phyloP scores from a whole-genome alignment of 2,888 invertebrate species.

The Galerucella pusilla region DNA sequence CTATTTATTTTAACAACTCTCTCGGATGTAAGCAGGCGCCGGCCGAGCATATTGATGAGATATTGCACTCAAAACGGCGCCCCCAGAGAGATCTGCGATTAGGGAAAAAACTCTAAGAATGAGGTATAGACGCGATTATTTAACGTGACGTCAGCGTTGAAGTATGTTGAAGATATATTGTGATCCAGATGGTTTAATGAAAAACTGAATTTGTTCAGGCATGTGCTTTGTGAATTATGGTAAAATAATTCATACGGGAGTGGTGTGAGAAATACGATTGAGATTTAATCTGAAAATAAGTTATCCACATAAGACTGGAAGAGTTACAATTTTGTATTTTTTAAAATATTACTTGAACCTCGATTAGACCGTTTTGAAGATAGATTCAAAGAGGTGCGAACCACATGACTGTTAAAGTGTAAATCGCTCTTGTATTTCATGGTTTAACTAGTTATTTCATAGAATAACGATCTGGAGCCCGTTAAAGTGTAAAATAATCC shows the following conservation, averaged over 20 bases:
- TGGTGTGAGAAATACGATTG: no score
- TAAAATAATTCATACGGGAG: background rate
- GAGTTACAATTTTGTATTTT: no score
- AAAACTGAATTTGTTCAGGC: background rate
- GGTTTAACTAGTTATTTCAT: no score
- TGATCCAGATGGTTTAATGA: constrained; percentile 7
- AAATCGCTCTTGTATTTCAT: no score
- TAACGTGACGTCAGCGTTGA: constrained; percentile 7
- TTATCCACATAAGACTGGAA: no score
- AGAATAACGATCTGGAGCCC: no score
- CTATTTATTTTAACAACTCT: constrained; percentile 11
- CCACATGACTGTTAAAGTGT: no score
- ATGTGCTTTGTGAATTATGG: background rate
- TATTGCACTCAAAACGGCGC: constrained; percentile 27
- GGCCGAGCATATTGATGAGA: constrained; percentile 16
- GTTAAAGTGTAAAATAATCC: no score
- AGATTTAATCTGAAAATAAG: no score
- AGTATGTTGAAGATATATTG: background rate
- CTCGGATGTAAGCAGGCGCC: constrained; percentile 18
- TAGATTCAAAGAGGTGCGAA: no score
- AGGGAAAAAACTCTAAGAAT: constrained; percentile 14
- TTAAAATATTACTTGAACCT: no score
- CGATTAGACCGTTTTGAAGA: no score
- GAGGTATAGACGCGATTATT: constrained; percentile 13
- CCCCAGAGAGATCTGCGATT: constrained; percentile 15